A percentile compares a stretch with the other conserved stretches of the same genome.
Conservation (phyloP, 2,888 invertebrate species). For the Cosmorhoe ocellata region DNA sequence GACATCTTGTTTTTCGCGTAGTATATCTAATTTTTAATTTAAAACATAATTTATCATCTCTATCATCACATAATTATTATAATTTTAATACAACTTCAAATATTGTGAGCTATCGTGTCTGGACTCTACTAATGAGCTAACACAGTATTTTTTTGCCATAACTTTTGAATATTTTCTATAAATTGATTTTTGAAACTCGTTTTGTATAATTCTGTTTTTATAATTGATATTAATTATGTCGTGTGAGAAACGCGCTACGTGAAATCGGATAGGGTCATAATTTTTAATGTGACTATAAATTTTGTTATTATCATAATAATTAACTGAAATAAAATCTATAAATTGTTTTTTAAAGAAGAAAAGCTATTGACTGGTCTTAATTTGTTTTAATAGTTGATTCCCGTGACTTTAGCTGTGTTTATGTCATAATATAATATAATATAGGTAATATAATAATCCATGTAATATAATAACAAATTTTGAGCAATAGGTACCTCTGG, state of each 20-base stretch:
- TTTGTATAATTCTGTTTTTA: slow-evolving; percentile 23
- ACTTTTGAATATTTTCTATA: slow-evolving; percentile 2
- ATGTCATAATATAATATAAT: neutral
- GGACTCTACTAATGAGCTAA: slow-evolving; percentile 13
- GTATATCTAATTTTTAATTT: no score
- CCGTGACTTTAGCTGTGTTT: slow-evolving; percentile 2
- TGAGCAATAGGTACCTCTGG: no score
- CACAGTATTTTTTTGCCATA: slow-evolving; percentile 10
- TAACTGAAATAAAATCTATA: slow-evolving; percentile 23
- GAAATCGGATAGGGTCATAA: slow-evolving; percentile 29
- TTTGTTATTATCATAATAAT: slow-evolving; percentile 28
- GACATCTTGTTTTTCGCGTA: no score
- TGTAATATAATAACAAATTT: no score
- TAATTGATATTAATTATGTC: slow-evolving; percentile 28
- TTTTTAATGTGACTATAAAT: slow-evolving; percentile 31
- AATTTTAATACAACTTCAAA: slow-evolving; percentile 20
- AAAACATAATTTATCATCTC: slow-evolving; percentile 16
- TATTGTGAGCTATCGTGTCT: slow-evolving; percentile 3
- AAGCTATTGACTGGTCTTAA: slow-evolving; percentile 4
- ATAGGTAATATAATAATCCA: neutral
- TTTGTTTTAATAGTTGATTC: neutral
- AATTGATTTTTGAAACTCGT: slow-evolving; percentile 26
- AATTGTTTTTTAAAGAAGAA: slow-evolving; percentile 13
- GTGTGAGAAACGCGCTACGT: slow-evolving; percentile 25
- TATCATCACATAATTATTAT: slow-evolving; percentile 25